Evolutionary conservation across 1,140 invertebrate species (phyloP), one percentile per base, ranked within the genome.

Genomic region (Drosophila bipectinata): DNA sequence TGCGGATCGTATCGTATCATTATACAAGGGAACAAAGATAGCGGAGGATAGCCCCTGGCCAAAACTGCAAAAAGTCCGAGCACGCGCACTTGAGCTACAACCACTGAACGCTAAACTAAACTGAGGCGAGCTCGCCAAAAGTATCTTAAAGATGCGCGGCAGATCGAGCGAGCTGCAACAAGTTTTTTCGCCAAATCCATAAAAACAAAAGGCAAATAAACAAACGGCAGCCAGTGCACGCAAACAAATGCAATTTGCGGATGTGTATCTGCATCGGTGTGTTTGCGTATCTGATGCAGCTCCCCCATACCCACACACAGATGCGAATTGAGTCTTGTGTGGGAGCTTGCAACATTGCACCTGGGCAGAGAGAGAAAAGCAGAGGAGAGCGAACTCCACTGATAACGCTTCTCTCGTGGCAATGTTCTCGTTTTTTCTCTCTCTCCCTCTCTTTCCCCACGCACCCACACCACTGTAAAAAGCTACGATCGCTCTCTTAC

Each of bases 81-180:
- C 85, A 78, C 85, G 85, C 78, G 81, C 81, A 85, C 85, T 90
- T 82, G 85, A 82, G 85, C 83, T 77, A 77, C 81, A 90, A 90
- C 73, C 76, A 85, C 85, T 85, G 84, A 88, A 78, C 85, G 81
- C 66, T 67, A 72, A 79, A 90, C 87, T 90, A 77, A 88, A 74
- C 66, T 69, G 55, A 77, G 45, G 66, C 59, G 51, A 72, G 73
- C 74, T 77, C 63, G 73, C 66, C 48, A 56, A 72, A 77, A 72
- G 79, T 83, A 79, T 88, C 84, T 88, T 67, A 71, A 88, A 88
- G 83, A 88, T 88, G 83, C 84, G 83, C 83, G 75, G 72, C 80
- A 72, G 72, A 83, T 82, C 79, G 58, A 41, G 62, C 48, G 55
- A 61, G 57, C 67, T 53, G 75, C 78, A 78, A 81, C 80, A 83